Percentiles rank a stretch among this genome's conserved stretches.
Evolutionary conservation across 2,797 vertebrate species (phyloP).

Genomic region (Chloroceryle amazona): DNA sequence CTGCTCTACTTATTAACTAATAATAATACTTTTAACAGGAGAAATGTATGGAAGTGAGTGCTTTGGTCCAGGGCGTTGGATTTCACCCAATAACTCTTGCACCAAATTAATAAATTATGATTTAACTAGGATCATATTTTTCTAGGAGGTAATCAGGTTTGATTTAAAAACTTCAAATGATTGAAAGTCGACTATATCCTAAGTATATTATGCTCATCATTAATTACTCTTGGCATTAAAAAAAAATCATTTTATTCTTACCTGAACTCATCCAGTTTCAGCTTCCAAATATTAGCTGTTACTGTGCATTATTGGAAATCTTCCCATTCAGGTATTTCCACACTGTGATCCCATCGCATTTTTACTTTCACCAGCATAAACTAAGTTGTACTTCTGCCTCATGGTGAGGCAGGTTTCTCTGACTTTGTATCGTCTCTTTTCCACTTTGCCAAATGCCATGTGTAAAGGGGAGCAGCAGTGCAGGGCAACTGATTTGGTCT

Average conservation of each 20-base stretch:
- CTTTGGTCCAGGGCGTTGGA: conserved; percentile 57
- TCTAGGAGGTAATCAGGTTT: conserved; percentile 57
- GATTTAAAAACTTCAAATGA: conserved; percentile 72
- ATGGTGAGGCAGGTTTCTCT: neutral
- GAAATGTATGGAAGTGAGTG: conserved; percentile 13
- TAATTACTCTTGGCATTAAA: conserved; percentile 42
- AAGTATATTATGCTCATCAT: conserved; percentile 46
- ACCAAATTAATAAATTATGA: conserved; percentile 59
- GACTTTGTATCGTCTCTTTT: neutral
- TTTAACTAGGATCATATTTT: conserved; percentile 58
- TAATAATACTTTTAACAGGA: conserved; percentile 43
- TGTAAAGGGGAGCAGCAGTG: neutral
- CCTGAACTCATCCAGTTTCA: neutral
- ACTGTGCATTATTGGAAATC: neutral
- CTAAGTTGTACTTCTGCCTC: neutral
- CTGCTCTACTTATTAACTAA: conserved; percentile 41
- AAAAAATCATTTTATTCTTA: conserved; percentile 33
- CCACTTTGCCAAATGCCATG: neutral
- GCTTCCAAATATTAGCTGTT: neutral
- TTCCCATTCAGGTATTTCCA: neutral
- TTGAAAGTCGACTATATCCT: conserved; percentile 39
- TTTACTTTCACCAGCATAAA: neutral
- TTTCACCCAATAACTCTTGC: conserved; percentile 51
- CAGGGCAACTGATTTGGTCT: neutral
- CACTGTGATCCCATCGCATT: neutral